Evolutionary conservation across 2,797 vertebrate genomes (phyloP).

Genomic region (Enteromius fasciolatus): DNA sequence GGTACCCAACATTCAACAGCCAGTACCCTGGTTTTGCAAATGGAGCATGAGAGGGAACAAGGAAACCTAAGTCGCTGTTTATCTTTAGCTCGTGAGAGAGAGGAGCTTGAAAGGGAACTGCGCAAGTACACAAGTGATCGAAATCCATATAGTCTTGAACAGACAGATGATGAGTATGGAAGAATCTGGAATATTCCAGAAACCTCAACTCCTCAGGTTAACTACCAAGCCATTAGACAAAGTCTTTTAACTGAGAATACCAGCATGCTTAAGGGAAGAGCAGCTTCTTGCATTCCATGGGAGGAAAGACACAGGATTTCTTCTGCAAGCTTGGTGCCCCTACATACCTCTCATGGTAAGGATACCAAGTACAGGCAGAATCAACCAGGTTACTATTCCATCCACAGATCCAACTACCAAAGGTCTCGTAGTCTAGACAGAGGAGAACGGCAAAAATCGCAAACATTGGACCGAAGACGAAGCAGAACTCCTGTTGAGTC

Average conservation of each 20-base stretch:
- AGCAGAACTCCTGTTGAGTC: slow-evolving; percentile 61
- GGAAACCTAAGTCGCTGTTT: slow-evolving; percentile 79
- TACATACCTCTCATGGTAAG: slow-evolving; percentile 23
- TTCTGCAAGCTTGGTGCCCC: slow-evolving; percentile 57
- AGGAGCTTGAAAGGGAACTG: slow-evolving; percentile 77
- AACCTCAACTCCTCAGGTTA: slow-evolving; percentile 64
- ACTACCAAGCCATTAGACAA: slow-evolving; percentile 52
- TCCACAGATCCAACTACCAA: slow-evolving; percentile 41
- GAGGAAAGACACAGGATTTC: slow-evolving; percentile 63
- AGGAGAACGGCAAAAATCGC: slow-evolving; percentile 44
- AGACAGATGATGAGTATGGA: slow-evolving; percentile 34
- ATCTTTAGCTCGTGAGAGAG: slow-evolving; percentile 77
- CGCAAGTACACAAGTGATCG: slow-evolving; percentile 67
- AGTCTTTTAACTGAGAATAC: slow-evolving; percentile 49
- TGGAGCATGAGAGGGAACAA: slow-evolving; percentile 81
- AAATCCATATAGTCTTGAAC: slow-evolving; percentile 45
- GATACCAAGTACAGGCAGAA: slow-evolving; percentile 20
- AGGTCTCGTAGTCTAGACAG: slow-evolving; percentile 57
- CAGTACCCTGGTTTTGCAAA: slow-evolving; percentile 79
- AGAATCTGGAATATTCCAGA: slow-evolving; percentile 66
- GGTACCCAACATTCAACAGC: slow-evolving; percentile 63
- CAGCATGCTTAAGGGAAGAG: slow-evolving; percentile 53
- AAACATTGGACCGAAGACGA: slow-evolving; percentile 43
- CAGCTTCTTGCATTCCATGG: slow-evolving; percentile 68
- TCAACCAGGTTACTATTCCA: slow-evolving; percentile 35